Evolutionary conservation across 2,113 vertebrate species (phyloP).

Genomic region (Propithecus coquereli): DNA sequence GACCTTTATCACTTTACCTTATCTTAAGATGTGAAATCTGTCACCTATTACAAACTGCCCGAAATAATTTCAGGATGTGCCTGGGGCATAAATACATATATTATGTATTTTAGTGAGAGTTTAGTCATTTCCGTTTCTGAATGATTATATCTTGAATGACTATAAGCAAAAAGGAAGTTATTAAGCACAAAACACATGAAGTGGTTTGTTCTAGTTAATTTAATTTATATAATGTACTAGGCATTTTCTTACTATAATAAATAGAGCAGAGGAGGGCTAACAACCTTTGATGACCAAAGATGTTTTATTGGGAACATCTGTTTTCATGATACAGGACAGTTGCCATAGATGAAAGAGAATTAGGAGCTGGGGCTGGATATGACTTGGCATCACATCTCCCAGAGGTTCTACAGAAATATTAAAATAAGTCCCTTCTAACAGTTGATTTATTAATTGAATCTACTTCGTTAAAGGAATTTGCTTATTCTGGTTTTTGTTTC

Average conservation of each 20-base stretch:
- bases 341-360: constrained; percentile 24
- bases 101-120: neutral
- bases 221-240: constrained; percentile 26
- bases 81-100: neutral
- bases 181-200: neutral
- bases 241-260: constrained; percentile 56
- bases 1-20: neutral
- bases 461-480: neutral
- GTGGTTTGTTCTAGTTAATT: constrained; percentile 48
- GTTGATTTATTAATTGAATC: neutral
- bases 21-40: neutral
- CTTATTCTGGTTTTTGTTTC: neutral
- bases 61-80: neutral
- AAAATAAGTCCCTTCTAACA: neutral
- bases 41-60: neutral
- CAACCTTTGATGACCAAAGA: constrained; percentile 26
- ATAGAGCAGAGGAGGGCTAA: constrained; percentile 31
- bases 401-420: neutral
- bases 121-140: constrained; percentile 38
- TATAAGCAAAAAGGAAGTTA: constrained; percentile 51
- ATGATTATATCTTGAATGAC: neutral
- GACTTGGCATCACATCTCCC: neutral
- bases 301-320: constrained; percentile 55
- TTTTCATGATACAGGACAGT: constrained; percentile 42
- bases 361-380: neutral